Evolutionary conservation across 2,888 invertebrate genomes (phyloP), one percentile per base, ranked within the genome.

Genomic region (Diarsia mendica): DNA sequence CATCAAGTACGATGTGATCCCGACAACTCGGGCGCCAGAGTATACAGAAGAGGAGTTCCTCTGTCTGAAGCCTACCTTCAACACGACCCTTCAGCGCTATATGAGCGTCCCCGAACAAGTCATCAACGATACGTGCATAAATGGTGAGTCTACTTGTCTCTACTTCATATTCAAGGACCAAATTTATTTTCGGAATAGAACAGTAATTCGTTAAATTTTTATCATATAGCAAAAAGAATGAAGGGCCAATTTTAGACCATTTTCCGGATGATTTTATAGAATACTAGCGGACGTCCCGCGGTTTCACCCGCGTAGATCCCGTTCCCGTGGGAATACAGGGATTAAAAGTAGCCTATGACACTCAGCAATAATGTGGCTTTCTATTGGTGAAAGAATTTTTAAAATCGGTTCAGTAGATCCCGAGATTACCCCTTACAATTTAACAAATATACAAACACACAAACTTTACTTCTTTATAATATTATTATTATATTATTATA

Each of bases 1-100:
- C 3, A 94, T 94, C 66, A 96, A 95, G 80, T 96, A 96, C 85
- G 95, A 95, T 78, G 94, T 93, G 5, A 88, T 96, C 65, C 96
- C 96, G 3, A 86, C 89, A 0, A 83, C 84, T 2, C 87, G 94
- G 15, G 86, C 90, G 9, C 60, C 90, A 3, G 91, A 93, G 60
- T 96, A 96, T 79, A 64, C 80, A 0, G 96, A 96, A 84, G 95
- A 95, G 3, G 93, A 95, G 75, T 94, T 90, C 79, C 87, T 96
- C 1, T 96, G 96, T 75, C 91, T 96, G 33, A 94, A 93, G 85
- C 85, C 91, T 2, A 83, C 84, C 39, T 95, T 96, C 88, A 95
- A 95, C 84, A 90, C 83, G 39, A 94, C 94, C 1, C 76, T 96
- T 70, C 94, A 96, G 78, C 93, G 93, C 53, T 96, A 95, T 83